Evolutionary conservation across 2,888 invertebrate genomes (phyloP).

Genomic region (Cephus runcator): DNA sequence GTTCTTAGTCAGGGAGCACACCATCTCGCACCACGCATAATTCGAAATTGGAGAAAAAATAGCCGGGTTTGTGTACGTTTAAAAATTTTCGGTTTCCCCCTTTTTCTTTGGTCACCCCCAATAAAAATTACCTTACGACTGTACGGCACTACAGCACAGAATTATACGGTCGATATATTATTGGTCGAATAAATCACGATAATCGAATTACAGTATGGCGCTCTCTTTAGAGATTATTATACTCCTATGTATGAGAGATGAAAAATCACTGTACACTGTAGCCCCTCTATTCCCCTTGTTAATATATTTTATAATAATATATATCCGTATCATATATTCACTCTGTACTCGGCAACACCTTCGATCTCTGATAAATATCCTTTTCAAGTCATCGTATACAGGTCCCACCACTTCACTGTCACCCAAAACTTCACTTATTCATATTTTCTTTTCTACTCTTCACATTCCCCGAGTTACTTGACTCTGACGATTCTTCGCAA

Average conservation of each 20-base stretch:
- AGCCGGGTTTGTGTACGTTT: background rate
- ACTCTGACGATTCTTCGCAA: background rate
- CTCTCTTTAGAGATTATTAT: background rate
- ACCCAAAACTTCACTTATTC: background rate
- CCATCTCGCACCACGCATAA: conserved; percentile 64
- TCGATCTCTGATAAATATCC: background rate
- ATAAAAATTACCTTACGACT: background rate
- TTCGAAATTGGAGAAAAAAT: conserved; percentile 29
- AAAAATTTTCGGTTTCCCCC: too few species aligned
- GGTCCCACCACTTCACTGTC: background rate
- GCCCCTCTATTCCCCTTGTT: background rate
- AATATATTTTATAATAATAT: background rate
- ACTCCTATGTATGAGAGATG: background rate
- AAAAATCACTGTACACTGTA: background rate
- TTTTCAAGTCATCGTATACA: background rate
- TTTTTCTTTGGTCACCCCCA: background rate
- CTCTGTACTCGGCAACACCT: background rate
- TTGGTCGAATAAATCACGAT: background rate
- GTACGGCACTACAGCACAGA: background rate
- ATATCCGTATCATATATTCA: background rate
- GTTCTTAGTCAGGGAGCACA: conserved; percentile 61
- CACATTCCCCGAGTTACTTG: background rate
- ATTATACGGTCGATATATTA: background rate
- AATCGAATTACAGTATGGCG: background rate
- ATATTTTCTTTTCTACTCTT: background rate